These are phyloP conservation scores for Bursaphelenchus okinawaensis DNA, from an alignment of 2,888 invertebrate species.

Conservation along the genomic window DNA sequence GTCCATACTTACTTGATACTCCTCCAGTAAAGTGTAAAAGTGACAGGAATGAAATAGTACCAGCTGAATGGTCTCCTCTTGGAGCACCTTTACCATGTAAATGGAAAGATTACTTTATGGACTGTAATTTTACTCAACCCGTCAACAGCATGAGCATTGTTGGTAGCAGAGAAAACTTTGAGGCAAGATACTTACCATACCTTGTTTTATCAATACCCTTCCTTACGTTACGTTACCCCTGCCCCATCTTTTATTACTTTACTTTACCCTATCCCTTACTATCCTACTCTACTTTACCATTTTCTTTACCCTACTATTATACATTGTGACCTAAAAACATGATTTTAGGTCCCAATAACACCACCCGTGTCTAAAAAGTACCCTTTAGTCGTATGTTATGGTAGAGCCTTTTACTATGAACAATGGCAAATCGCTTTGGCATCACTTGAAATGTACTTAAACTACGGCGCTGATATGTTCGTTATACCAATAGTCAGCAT, in stretches of 20 bases:
- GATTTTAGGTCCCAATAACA: constrained; percentile 2
- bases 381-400: constrained; percentile 2
- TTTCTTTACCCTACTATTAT: too few species aligned
- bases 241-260: too few species aligned
- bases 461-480: constrained; percentile 8
- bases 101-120: neutral
- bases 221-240: neutral
- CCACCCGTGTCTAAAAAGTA: neutral
- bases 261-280: too few species aligned
- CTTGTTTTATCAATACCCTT: too few species aligned
- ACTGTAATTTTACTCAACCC: neutral
- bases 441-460: neutral
- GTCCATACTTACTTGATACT: neutral
- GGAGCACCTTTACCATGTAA: neutral
- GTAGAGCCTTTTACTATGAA: neutral
- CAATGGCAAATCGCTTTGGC: constrained; percentile 11
- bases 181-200: neutral
- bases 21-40: neutral
- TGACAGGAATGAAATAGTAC: neutral
- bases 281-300: too few species aligned
- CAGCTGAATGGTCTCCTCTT: neutral
- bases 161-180: neutral
- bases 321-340: neutral
- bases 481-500: constrained; percentile 1
- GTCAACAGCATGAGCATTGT: neutral